These are phyloP conservation scores for Oncopodura yosiiana DNA, from an alignment of 1,140 invertebrate genomes.

Conservation along the genomic window DNA sequence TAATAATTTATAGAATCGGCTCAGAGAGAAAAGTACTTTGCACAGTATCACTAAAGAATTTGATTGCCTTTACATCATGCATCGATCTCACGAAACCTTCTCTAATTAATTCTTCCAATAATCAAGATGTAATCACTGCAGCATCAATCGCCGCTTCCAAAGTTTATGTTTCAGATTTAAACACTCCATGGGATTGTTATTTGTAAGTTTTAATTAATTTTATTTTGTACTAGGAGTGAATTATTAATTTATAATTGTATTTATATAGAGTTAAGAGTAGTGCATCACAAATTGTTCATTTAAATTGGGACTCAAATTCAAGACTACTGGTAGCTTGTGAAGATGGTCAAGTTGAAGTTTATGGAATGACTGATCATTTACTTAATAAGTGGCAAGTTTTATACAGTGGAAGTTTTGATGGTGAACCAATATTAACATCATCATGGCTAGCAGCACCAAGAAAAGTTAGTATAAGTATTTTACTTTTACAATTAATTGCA, in stretches of 20 bases:
- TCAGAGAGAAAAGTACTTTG: slow-evolving; percentile 2
- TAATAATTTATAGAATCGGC: not conserved
- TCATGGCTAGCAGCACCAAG: slow-evolving; percentile 28
- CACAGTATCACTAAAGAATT: slow-evolving; percentile 17
- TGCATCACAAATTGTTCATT: slow-evolving; percentile 53
- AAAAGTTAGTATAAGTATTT: slow-evolving; percentile 21
- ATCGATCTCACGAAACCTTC: slow-evolving; percentile 15
- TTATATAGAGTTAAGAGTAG: slow-evolving; percentile 40
- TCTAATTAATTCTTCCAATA: not conserved
- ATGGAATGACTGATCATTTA: slow-evolving; percentile 62
- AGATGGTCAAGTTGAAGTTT: slow-evolving; percentile 64
- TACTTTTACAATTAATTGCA: no score
- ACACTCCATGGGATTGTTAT: slow-evolving; percentile 70
- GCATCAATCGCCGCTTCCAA: slow-evolving; percentile 61
- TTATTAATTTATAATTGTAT: not conserved
- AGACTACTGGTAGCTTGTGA: slow-evolving; percentile 64
- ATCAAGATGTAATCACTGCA: not conserved
- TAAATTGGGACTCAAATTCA: slow-evolving; percentile 79
- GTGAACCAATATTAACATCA: slow-evolving; percentile 61
- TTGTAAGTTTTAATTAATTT: slow-evolving; percentile 50
- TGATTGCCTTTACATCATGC: slow-evolving; percentile 24
- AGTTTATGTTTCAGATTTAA: slow-evolving; percentile 76
- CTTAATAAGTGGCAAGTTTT: slow-evolving; percentile 64
- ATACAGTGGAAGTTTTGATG: slow-evolving; percentile 45
- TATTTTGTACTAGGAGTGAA: not conserved